Percentiles rank a stretch among this genome's conserved stretches.
Evolutionary conservation across 2,113 vertebrate species (phyloP).

Genomic region (Micronycteris hirsuta): DNA sequence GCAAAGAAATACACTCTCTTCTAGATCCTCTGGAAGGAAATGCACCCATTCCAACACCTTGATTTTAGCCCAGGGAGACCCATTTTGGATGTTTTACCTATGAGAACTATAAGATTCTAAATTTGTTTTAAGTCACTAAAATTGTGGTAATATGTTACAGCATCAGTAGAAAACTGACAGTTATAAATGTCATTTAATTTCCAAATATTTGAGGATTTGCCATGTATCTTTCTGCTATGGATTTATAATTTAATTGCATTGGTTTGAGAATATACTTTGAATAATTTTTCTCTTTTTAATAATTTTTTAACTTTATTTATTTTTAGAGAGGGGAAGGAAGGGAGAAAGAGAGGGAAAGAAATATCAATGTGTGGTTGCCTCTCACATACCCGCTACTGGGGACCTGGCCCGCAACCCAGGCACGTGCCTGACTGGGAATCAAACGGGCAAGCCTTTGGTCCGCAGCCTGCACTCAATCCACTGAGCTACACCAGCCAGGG

Average conservation of each 20-base stretch:
- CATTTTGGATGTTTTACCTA: background rate
- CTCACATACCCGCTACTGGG: too few relatives aligned
- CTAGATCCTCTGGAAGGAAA: too few relatives aligned
- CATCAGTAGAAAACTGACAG: background rate
- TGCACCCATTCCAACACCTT: background rate
- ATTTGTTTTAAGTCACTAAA: background rate
- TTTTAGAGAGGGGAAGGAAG: too few relatives aligned
- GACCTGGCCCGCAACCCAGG: too few relatives aligned
- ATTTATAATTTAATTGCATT: background rate
- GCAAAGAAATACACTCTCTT: background rate
- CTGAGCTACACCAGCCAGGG: too few relatives aligned
- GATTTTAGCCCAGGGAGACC: background rate
- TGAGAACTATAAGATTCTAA: too few relatives aligned
- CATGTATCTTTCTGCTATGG: background rate
- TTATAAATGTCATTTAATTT: background rate
- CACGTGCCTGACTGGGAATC: too few relatives aligned
- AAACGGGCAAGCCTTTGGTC: too few relatives aligned
- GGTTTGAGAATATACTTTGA: background rate
- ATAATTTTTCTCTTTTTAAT: background rate
- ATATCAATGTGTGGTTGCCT: too few relatives aligned
- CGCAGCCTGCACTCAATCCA: too few relatives aligned
- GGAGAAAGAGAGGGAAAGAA: too few relatives aligned
- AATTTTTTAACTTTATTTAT: background rate
- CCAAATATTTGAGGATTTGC: background rate
- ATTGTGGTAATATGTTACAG: background rate